Evolutionary conservation across 2,113 vertebrate genomes (phyloP).

Genomic region (Sinocyclocheilus maitianheensis): DNA sequence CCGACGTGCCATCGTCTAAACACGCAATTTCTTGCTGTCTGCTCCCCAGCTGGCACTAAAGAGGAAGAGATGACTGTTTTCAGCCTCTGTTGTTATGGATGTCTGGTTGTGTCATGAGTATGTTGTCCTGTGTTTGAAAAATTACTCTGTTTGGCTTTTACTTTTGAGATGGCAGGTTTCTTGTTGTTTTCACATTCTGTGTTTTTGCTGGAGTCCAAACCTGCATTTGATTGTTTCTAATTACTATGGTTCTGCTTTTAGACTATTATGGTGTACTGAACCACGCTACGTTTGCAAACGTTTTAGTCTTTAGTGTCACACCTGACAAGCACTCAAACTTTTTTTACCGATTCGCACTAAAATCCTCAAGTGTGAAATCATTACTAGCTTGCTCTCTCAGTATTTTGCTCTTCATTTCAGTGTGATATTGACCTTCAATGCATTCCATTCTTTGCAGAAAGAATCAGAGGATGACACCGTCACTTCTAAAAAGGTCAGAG

Average conservation of each 20-base stretch:
- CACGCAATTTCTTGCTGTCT: conserved; percentile 12
- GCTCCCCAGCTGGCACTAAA: conserved; percentile 30
- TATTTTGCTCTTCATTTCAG: background rate
- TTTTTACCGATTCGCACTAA: background rate
- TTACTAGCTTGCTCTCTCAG: background rate
- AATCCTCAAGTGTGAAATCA: background rate
- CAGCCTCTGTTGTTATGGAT: conserved; percentile 6
- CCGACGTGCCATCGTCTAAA: background rate
- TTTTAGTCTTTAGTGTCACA: background rate
- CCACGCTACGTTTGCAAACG: background rate
- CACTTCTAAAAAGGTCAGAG: conserved; percentile 91
- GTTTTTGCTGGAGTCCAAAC: background rate
- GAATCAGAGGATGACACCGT: conserved; percentile 92
- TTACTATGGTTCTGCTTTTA: background rate
- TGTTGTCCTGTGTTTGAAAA: conserved; percentile 1
- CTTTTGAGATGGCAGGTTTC: conserved; percentile 25
- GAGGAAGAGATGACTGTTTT: background rate
- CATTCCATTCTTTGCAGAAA: conserved; percentile 77
- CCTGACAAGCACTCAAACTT: background rate
- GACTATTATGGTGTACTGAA: background rate
- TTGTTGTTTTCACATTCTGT: background rate
- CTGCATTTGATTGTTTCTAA: background rate
- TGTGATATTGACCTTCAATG: background rate
- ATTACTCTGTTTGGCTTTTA: background rate
- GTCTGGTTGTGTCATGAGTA: conserved; percentile 28